Base-by-base conservation (phyloP, 2,888 invertebrate genomes). In the Yponomeuta sedellus region DNA sequence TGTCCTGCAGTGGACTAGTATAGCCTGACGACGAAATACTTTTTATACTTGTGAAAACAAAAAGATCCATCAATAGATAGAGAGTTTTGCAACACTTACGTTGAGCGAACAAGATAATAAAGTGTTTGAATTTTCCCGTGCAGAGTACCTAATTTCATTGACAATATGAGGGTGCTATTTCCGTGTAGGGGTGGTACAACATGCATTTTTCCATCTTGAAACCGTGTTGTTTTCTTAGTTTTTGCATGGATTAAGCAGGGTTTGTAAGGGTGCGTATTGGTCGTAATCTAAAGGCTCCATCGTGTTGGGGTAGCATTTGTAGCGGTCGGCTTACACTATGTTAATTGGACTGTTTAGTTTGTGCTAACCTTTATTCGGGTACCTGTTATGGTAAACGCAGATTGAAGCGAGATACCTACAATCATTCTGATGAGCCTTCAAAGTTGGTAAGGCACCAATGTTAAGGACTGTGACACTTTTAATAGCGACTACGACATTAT, bases 81-180 rank as follows among this genome's bases (percentile, higher is more conserved):
- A 16, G 16, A 12, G 44, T 10, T 52, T 52, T 52, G 44, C 44
- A 4, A 16, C 44, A 52, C 16, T 52, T 52, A 12, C 16, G 44
- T 52, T 4, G 28, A 28, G 12, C 28, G 39, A 39, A 28, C 34
- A 25, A 61, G 12, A 19, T 61, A 25, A 61, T 61, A 61, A 28
- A 28, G 39, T 25, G 83, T 86, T 82, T 81, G 83, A 88, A 88
- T 86, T 82, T 86, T 77, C 79, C 81, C 77, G 82, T 78, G 80
- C 87, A 88, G 83, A 86, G 85, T 83, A 85, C 80, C 88, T 87
- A 88, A 88, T 89, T 89, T 86, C 77, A 78, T 76, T 84, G 79
- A 86, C 86, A 83, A 80, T 81, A 82, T 82, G 80, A 85, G 86
- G 84, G 81, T 82, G 85, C 85, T 88, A 88, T 89, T 87, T 87